phyloP scores from a whole-genome alignment of 1,140 invertebrate species.

The Danaus melanippus region DNA sequence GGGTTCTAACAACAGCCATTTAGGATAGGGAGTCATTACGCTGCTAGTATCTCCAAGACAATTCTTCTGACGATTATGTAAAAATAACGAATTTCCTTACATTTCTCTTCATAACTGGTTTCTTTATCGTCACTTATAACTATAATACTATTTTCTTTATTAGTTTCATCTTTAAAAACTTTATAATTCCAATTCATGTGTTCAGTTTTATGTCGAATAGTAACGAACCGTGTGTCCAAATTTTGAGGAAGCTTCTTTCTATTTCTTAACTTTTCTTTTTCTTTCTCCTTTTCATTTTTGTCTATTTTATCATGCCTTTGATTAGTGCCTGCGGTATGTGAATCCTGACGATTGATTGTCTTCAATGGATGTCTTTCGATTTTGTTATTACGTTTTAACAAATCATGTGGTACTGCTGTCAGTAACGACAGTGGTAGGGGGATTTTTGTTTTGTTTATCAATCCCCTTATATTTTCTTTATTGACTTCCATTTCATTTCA shows the following conservation, averaged over 20 bases:
- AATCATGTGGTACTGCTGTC: constrained; percentile 34
- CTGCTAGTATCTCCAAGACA: constrained; percentile 16
- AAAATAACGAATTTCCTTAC: constrained; percentile 13
- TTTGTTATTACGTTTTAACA: constrained; percentile 22
- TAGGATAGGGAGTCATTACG: constrained; percentile 28
- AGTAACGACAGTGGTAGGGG: constrained; percentile 41
- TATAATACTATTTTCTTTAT: too few relatives aligned
- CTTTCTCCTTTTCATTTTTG: constrained; percentile 6
- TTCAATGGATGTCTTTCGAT: constrained; percentile 37
- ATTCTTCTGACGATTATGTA: constrained; percentile 23
- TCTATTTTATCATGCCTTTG: constrained; percentile 1
- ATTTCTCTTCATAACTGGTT: constrained; percentile 11
- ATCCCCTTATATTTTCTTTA: constrained; percentile 10
- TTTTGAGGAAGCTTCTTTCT: constrained; percentile 18
- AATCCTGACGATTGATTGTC: too few relatives aligned
- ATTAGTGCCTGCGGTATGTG: constrained; percentile 8
- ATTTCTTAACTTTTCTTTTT: constrained; percentile 3
- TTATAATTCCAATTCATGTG: constrained; percentile 36
- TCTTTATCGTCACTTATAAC: too few relatives aligned
- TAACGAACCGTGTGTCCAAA: constrained; percentile 36
- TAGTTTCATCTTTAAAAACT: constrained; percentile 38
- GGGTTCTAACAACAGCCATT: constrained; percentile 20
- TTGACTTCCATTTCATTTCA: constrained; percentile 32
- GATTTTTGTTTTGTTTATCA: constrained; percentile 33
- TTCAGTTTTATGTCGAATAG: constrained; percentile 32